Conservation (phyloP, 2,113 vertebrate species). For the Callaeas wilsoni region DNA sequence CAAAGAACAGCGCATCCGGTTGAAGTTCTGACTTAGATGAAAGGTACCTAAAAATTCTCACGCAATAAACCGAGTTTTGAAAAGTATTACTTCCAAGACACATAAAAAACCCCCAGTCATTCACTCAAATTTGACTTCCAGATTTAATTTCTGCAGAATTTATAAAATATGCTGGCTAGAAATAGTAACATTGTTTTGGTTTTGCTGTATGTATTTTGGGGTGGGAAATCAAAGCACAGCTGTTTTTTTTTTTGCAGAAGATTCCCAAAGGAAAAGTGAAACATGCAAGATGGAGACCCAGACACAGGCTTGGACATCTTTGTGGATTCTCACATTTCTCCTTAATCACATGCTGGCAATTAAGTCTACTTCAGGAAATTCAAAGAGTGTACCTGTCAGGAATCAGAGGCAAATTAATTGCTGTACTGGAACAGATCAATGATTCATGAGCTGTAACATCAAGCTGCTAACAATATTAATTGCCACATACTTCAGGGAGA, state of each 20-base stretch:
- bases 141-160: neutral
- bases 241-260: neutral
- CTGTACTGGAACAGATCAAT: slow-evolving; percentile 21
- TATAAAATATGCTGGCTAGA: neutral
- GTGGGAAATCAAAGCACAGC: neutral
- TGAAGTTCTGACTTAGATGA: neutral
- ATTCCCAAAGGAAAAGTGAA: neutral
- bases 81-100: neutral
- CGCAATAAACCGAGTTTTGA: neutral
- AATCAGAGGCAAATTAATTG: slow-evolving; percentile 37
- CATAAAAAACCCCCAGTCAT: fast-evolving
- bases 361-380: slow-evolving; percentile 6
- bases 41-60: neutral
- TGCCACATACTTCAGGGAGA: neutral
- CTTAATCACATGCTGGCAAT: slow-evolving; percentile 15
- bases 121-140: neutral
- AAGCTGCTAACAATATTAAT: slow-evolving; percentile 30
- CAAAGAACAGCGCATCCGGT: neutral
- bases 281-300: neutral
- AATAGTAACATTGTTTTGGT: neutral
- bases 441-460: slow-evolving; percentile 20
- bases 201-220: neutral
- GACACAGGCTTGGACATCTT: neutral
- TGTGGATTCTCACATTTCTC: neutral
- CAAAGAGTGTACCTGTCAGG: slow-evolving; percentile 5